A percentile compares a stretch with the other conserved stretches of the same genome.
phyloP scores from a whole-genome alignment of 2,797 vertebrate genomes.

The Octomys mimax region DNA sequence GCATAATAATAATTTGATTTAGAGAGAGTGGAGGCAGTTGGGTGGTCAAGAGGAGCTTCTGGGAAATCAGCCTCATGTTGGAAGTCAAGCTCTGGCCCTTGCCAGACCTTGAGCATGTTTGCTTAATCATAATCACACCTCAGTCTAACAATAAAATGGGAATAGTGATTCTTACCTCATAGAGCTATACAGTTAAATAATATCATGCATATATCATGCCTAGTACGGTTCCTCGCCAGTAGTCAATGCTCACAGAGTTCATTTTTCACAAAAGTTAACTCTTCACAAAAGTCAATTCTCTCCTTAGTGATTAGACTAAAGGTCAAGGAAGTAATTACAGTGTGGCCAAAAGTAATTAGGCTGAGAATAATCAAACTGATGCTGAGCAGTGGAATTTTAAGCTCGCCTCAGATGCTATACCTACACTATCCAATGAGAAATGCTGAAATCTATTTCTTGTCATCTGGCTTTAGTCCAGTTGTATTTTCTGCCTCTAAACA shows the following conservation, averaged over 20 bases:
- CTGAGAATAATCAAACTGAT: slow-evolving; percentile 67
- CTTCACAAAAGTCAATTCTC: slow-evolving; percentile 15
- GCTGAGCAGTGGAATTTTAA: slow-evolving; percentile 64
- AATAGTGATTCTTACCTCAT: neutral
- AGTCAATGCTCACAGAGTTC: neutral
- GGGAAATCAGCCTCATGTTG: neutral
- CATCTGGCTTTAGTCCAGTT: slow-evolving; percentile 62
- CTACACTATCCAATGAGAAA: slow-evolving; percentile 18
- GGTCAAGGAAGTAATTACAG: slow-evolving; percentile 66
- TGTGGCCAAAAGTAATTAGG: slow-evolving; percentile 70
- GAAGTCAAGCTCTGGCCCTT: neutral
- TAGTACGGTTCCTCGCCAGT: neutral
- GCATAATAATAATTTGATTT: neutral
- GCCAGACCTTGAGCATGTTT: neutral
- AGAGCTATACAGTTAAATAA: neutral
- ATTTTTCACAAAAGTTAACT: slow-evolving; percentile 60
- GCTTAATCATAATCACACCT: slow-evolving; percentile 24
- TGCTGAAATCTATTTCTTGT: slow-evolving; percentile 63
- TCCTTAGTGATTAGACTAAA: slow-evolving; percentile 64
- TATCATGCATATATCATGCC: neutral
- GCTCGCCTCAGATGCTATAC: slow-evolving; percentile 55
- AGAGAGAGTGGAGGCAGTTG: neutral
- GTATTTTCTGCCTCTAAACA: slow-evolving; percentile 62
- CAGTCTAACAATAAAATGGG: slow-evolving; percentile 44
- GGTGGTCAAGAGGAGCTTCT: neutral